These are phyloP conservation scores for Megaceryle maxima DNA, from an alignment of 2,113 vertebrate genomes.

Conservation along the genomic window DNA sequence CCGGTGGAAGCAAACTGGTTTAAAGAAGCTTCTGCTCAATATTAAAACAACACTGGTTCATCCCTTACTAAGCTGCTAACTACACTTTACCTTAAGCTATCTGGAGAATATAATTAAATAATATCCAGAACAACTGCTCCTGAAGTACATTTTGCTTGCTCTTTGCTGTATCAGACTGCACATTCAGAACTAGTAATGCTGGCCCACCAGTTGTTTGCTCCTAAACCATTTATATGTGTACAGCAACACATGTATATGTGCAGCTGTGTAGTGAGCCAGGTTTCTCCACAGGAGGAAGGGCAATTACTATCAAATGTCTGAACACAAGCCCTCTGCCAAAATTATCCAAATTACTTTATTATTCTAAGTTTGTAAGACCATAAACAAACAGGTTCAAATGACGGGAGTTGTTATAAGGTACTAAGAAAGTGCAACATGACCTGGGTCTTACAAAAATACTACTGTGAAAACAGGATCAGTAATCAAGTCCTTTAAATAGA, in stretches of 20 bases:
- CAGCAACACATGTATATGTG: neutral
- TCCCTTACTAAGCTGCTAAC: slow-evolving; percentile 22
- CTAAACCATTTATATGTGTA: neutral
- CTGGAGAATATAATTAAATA: neutral
- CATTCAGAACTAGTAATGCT: neutral
- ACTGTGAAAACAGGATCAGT: slow-evolving; percentile 13
- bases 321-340: neutral
- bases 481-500: slow-evolving; percentile 47
- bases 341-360: neutral
- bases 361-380: slow-evolving; percentile 7
- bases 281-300: slow-evolving; percentile 22
- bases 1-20: neutral
- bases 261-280: slow-evolving; percentile 21
- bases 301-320: slow-evolving; percentile 18
- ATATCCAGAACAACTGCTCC: slow-evolving; percentile 9
- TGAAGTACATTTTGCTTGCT: neutral
- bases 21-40: neutral
- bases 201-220: slow-evolving; percentile 37
- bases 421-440: neutral
- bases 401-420: neutral
- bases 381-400: slow-evolving; percentile 17
- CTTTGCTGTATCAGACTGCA: neutral
- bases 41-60: neutral
- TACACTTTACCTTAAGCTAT: neutral
- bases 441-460: slow-evolving; percentile 20